A percentile compares a stretch with the other conserved stretches of the same genome.
These are phyloP conservation scores for Ceraclea dissimilis DNA, from an alignment of 2,888 invertebrate genomes.

Conservation along the genomic window DNA sequence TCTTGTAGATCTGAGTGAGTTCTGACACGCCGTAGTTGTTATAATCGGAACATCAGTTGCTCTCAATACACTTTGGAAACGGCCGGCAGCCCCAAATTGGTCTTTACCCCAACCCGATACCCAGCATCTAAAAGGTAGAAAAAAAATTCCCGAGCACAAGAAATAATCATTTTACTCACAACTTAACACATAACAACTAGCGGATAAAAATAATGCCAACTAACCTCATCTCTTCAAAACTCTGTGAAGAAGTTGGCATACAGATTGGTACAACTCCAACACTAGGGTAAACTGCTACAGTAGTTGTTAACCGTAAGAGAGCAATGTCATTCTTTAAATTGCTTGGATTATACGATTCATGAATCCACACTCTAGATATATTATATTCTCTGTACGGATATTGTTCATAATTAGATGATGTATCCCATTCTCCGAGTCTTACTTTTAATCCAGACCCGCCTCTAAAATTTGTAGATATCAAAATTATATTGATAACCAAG, in stretches of 20 bases:
- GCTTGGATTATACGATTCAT: conserved; percentile 58
- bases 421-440: conserved; percentile 72
- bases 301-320: conserved; percentile 57
- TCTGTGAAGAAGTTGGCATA: conserved; percentile 43
- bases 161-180: neutral
- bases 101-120: conserved; percentile 87
- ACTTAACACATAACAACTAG: neutral
- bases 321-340: conserved; percentile 79
- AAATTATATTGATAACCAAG: no score
- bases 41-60: conserved; percentile 70
- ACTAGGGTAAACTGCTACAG: conserved; percentile 45
- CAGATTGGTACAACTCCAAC: conserved; percentile 57
- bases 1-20: conserved; percentile 54
- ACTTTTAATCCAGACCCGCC: conserved; percentile 46
- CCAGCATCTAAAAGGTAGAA: conserved; percentile 45
- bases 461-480: no score
- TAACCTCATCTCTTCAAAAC: conserved; percentile 46
- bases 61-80: conserved; percentile 61
- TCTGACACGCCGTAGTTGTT: conserved; percentile 56
- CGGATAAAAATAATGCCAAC: neutral
- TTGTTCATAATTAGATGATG: conserved; percentile 54
- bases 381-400: conserved; percentile 56
- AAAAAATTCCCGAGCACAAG: neutral
- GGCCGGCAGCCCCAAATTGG: conserved; percentile 53
- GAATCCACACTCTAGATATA: conserved; percentile 50